Percentiles rank a stretch among this genome's conserved stretches.
These are phyloP conservation scores for Azemiops feae DNA, from an alignment of 2,113 vertebrate species.

Conservation along the genomic window DNA sequence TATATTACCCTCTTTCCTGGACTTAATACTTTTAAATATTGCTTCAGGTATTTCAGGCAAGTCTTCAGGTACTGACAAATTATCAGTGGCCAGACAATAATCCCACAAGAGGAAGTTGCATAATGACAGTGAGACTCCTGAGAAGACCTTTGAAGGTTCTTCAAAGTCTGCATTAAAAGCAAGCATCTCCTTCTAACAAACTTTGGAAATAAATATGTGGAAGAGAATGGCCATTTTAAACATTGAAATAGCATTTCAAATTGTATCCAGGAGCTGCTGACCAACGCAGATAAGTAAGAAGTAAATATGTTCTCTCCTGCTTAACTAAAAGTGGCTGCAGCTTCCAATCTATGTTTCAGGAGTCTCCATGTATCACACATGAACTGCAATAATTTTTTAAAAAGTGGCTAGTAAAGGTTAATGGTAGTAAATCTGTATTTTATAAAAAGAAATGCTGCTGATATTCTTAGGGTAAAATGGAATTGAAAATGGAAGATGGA, in stretches of 20 bases:
- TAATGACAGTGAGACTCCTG: not conserved
- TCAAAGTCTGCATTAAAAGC: not conserved
- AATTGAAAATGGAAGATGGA: not conserved
- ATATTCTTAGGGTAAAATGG: not conserved
- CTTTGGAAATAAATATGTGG: not conserved
- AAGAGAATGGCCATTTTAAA: not conserved
- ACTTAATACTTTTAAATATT: not conserved
- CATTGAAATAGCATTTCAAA: not conserved
- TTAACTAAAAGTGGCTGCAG: not conserved
- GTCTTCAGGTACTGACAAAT: not conserved
- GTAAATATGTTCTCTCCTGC: not conserved
- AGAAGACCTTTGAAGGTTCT: not conserved
- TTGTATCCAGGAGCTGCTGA: not conserved
- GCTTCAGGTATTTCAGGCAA: not conserved
- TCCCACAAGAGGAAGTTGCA: not conserved
- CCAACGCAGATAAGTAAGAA: not conserved
- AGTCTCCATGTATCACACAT: not conserved
- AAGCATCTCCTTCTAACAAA: not conserved
- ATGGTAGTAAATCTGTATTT: not conserved
- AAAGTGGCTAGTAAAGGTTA: not conserved
- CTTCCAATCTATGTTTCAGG: not conserved
- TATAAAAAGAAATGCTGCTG: not conserved
- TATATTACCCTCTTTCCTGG: not conserved
- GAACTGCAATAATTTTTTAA: not conserved
- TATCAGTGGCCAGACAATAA: not conserved